phyloP scores from a whole-genome alignment of 2,797 vertebrate genomes.

The Gallirallus australis region DNA sequence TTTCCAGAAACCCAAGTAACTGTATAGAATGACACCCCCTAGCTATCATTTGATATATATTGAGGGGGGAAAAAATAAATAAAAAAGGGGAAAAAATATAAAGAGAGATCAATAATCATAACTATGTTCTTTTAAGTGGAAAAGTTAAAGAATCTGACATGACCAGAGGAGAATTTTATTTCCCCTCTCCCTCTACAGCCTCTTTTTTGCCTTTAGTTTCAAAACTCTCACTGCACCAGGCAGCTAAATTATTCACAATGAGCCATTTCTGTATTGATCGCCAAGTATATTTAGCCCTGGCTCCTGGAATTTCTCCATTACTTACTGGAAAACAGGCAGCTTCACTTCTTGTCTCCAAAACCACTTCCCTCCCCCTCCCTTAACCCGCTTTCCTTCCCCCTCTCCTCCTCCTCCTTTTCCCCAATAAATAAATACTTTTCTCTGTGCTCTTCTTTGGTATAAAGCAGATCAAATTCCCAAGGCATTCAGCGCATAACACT shows the following conservation, averaged over 20 bases:
- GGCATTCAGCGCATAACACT: slow-evolving; percentile 76
- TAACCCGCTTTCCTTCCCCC: slow-evolving; percentile 69
- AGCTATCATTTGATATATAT: slow-evolving; percentile 79
- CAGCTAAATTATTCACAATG: slow-evolving; percentile 89
- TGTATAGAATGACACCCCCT: slow-evolving; percentile 80
- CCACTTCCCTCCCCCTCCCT: slow-evolving; percentile 87
- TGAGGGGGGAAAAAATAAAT: neutral
- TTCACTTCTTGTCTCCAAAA: slow-evolving; percentile 86
- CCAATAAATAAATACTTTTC: slow-evolving; percentile 77
- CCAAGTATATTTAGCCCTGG: slow-evolving; percentile 88
- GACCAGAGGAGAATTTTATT: slow-evolving; percentile 77
- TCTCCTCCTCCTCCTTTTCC: neutral
- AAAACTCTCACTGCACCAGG: slow-evolving; percentile 85
- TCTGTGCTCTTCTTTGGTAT: slow-evolving; percentile 74
- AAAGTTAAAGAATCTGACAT: slow-evolving; percentile 79
- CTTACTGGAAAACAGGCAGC: slow-evolving; percentile 89
- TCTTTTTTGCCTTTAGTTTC: slow-evolving; percentile 84
- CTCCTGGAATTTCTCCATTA: slow-evolving; percentile 89
- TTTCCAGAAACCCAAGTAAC: slow-evolving; percentile 81
- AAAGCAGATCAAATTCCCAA: slow-evolving; percentile 82
- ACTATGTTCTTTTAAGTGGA: slow-evolving; percentile 75
- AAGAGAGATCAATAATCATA: slow-evolving; percentile 69
- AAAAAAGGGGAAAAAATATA: neutral
- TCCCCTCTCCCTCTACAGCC: slow-evolving; percentile 67
- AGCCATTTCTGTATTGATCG: slow-evolving; percentile 89